Evolutionary conservation across 2,888 invertebrate genomes (phyloP).

Genomic region (Caenorhabditis sp.): DNA sequence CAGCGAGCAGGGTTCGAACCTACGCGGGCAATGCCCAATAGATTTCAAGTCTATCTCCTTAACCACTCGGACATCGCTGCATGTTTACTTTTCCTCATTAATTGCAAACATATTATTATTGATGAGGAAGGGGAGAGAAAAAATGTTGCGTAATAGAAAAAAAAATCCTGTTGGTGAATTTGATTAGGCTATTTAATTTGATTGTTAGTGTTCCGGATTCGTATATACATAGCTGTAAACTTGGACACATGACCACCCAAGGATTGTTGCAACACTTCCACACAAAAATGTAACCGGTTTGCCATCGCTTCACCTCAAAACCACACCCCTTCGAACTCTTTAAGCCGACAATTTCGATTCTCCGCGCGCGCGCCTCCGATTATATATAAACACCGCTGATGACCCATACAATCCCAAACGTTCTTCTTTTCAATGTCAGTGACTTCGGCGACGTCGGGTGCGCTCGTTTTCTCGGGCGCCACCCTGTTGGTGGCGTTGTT

Average conservation of each 20-base stretch:
- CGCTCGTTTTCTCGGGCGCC: conserved; percentile 64
- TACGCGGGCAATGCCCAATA: conserved; percentile 78
- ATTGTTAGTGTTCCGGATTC: too few species aligned
- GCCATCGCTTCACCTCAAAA: conserved; percentile 25
- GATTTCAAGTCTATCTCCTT: conserved; percentile 79
- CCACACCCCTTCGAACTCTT: too few species aligned
- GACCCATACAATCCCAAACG: neutral
- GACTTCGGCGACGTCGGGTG: conserved; percentile 63
- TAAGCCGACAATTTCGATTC: conserved; percentile 42
- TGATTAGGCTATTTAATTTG: too few species aligned
- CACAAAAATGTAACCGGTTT: conserved; percentile 6
- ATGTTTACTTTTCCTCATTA: conserved; percentile 1
- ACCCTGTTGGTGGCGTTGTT: conserved; percentile 63
- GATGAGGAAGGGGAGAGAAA: too few species aligned
- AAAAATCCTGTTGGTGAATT: too few species aligned
- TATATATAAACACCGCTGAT: neutral
- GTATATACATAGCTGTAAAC: too few species aligned
- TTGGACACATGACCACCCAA: too few species aligned
- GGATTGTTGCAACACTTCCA: too few species aligned
- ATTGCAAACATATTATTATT: too few species aligned
- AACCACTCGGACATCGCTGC: conserved; percentile 76
- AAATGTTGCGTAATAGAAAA: too few species aligned
- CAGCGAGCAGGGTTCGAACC: conserved; percentile 75
- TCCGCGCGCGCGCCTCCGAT: conserved; percentile 22
- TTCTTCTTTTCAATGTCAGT: conserved; percentile 53